Conservation (phyloP, 2,797 vertebrate species). For the Perodicticus potto region DNA sequence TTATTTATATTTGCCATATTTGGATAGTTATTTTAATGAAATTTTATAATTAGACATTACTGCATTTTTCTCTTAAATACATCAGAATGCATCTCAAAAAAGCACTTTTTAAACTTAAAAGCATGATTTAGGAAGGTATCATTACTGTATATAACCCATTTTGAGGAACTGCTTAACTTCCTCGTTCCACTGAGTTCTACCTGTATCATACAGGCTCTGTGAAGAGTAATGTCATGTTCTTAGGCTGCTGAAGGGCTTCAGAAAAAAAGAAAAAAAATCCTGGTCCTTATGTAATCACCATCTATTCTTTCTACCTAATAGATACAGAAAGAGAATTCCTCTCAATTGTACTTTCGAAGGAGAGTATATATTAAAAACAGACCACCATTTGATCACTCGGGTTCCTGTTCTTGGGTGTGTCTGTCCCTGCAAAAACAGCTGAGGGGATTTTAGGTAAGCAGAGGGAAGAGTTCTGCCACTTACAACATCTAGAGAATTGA, state of each 20-base stretch:
- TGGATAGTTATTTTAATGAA: not conserved
- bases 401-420: not conserved
- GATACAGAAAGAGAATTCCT: conserved; percentile 28
- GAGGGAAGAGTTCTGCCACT: conserved; percentile 19
- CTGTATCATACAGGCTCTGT: not conserved
- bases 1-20: not conserved
- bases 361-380: conserved; percentile 29
- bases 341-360: conserved; percentile 1
- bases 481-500: conserved; percentile 41
- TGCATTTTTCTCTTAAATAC: not conserved
- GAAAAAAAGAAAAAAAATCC: not conserved
- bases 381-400: not conserved
- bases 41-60: not conserved
- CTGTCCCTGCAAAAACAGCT: conserved; percentile 29
- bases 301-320: conserved; percentile 66
- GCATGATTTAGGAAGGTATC: not conserved
- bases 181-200: not conserved
- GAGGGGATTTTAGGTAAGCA: conserved; percentile 37
- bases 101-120: not conserved
- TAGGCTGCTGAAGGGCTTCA: conserved; percentile 1
- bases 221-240: conserved; percentile 13
- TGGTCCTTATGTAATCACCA: conserved; percentile 43
- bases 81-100: not conserved
- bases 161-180: not conserved
- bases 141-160: not conserved